These are phyloP conservation scores for Clytia hemisphaerica DNA, from an alignment of 30 jellyfish, hydroid and myxozoan species.

Conservation along the genomic window DNA sequence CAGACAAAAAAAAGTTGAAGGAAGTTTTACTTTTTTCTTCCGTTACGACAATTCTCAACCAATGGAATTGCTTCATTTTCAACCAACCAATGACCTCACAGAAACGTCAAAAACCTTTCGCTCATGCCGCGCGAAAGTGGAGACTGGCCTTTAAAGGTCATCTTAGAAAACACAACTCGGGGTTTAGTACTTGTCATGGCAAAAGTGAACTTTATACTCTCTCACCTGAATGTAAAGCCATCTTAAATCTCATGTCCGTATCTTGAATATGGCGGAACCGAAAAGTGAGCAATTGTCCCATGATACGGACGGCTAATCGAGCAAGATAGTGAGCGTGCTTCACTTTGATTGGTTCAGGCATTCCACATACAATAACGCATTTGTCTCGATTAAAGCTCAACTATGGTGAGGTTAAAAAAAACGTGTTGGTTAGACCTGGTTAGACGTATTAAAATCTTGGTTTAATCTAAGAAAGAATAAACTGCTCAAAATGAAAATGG, in stretches of 20 bases:
- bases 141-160: no score
- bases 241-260: conserved; percentile 34
- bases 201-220: no score
- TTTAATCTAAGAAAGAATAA: neutral
- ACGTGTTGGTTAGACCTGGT: neutral
- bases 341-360: conserved; percentile 51
- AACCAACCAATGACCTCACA: no score
- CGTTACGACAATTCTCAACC: no score
- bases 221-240: conserved; percentile 75
- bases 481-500: neutral
- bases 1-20: no score
- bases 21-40: no score
- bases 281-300: conserved; percentile 46
- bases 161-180: no score
- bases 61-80: no score
- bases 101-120: no score
- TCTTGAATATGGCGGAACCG: conserved; percentile 58
- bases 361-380: conserved; percentile 61
- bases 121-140: no score
- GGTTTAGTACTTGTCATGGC: no score
- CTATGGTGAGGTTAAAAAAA: conserved; percentile 1
- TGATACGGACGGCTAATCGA: conserved; percentile 48
- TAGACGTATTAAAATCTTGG: no score
- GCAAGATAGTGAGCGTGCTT: conserved; percentile 65
- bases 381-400: conserved; percentile 56